phyloP scores from a whole-genome alignment of 2,113 vertebrate species.

The Aphelocoma coerulescens region DNA sequence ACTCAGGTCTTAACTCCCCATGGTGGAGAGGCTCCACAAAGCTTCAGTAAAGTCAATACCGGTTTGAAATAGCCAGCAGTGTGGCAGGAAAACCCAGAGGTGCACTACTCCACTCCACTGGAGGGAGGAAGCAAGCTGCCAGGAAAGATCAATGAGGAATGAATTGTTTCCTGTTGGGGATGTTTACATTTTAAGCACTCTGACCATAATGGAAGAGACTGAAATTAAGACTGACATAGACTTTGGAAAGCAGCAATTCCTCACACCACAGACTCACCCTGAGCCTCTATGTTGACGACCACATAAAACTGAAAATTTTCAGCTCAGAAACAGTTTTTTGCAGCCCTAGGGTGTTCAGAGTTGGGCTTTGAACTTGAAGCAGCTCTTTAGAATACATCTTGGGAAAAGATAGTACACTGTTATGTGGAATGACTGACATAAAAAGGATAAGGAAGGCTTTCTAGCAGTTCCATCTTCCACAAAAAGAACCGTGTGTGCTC shows the following conservation, averaged over 20 bases:
- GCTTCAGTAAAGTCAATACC: neutral
- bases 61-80: neutral
- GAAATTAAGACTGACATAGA: neutral
- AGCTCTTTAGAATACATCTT: neutral
- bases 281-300: neutral
- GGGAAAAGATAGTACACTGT: neutral
- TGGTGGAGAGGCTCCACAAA: neutral
- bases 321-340: neutral
- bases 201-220: neutral
- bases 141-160: slow-evolving; percentile 32
- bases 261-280: neutral
- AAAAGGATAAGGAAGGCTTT: neutral
- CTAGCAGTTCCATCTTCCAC: neutral
- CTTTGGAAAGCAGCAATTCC: neutral
- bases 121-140: neutral
- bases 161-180: slow-evolving; percentile 37
- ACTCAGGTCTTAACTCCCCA: neutral
- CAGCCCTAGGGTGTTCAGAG: neutral
- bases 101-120: neutral
- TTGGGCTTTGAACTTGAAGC: neutral
- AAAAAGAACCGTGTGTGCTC: neutral
- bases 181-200: slow-evolving; percentile 11
- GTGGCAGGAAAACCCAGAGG: neutral
- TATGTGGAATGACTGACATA: neutral
- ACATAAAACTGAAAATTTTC: neutral